phyloP scores from a whole-genome alignment of 2,113 vertebrate genomes.

The Syrmaticus mikado region DNA sequence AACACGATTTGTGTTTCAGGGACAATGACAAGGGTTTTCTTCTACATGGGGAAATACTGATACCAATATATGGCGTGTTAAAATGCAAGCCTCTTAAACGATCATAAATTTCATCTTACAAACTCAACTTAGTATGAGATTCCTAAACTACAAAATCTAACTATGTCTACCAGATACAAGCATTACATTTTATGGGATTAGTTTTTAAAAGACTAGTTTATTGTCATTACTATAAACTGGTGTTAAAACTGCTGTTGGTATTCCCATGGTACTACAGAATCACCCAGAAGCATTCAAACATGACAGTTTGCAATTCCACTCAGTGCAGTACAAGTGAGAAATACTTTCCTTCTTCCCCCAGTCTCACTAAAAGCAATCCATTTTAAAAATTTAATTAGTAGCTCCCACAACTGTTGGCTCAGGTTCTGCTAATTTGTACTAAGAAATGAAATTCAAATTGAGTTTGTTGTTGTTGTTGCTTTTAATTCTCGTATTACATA shows the following conservation, averaged over 20 bases:
- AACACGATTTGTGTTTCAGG: neutral
- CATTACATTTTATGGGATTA: neutral
- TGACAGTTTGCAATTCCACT: neutral
- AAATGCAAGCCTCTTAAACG: neutral
- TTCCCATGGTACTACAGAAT: neutral
- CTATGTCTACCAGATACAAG: neutral
- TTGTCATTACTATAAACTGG: neutral
- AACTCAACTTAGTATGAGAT: neutral
- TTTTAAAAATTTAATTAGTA: neutral
- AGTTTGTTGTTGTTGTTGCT: rapidly evolving
- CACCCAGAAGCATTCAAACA: neutral
- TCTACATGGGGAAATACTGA: neutral
- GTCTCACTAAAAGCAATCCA: neutral
- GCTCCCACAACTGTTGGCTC: neutral
- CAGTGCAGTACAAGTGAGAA: neutral
- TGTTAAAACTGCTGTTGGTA: neutral
- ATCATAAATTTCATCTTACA: neutral
- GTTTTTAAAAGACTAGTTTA: neutral
- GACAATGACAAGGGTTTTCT: neutral
- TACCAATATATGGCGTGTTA: neutral
- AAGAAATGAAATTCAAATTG: neutral
- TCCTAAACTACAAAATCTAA: neutral
- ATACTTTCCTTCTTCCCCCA: neutral
- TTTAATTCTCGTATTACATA: neutral
- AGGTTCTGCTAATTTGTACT: neutral